phyloP scores from a whole-genome alignment of 2,888 invertebrate species.

The Macrophya alboannulata region DNA sequence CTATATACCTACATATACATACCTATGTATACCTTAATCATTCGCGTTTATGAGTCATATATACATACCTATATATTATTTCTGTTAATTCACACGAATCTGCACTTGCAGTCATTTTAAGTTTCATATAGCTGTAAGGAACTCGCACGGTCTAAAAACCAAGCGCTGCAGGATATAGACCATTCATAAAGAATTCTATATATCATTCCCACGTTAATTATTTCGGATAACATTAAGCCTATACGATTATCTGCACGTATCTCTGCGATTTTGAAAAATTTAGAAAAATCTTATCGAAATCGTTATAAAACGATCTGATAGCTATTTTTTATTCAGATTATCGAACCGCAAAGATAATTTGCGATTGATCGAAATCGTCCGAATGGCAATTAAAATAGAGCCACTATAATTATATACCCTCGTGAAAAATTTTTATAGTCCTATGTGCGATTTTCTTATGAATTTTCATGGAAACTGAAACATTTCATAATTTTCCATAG shows the following conservation, averaged over 20 bases:
- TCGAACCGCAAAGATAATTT: too few species aligned
- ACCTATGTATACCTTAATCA: neutral
- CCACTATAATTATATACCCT: too few species aligned
- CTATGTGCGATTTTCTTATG: too few species aligned
- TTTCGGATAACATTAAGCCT: neutral
- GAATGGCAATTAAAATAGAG: too few species aligned
- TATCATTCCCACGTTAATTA: slow-evolving; percentile 37
- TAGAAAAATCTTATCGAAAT: neutral
- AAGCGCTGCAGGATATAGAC: neutral
- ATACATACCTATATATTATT: neutral
- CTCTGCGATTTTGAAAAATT: too few species aligned
- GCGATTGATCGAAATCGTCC: too few species aligned
- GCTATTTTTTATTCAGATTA: too few species aligned
- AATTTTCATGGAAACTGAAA: too few species aligned
- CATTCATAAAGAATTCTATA: neutral
- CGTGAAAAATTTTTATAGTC: too few species aligned
- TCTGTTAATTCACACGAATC: slow-evolving; percentile 19
- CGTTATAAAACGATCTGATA: too few species aligned
- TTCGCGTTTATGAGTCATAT: neutral
- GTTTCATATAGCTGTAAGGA: neutral
- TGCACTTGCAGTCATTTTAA: slow-evolving; percentile 38
- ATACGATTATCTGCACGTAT: neutral
- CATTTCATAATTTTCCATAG: too few species aligned
- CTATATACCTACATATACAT: neutral
- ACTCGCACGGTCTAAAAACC: slow-evolving; percentile 35